Base-by-base conservation (phyloP, 2,888 invertebrate species). In the Melinopterus prodromus region DNA sequence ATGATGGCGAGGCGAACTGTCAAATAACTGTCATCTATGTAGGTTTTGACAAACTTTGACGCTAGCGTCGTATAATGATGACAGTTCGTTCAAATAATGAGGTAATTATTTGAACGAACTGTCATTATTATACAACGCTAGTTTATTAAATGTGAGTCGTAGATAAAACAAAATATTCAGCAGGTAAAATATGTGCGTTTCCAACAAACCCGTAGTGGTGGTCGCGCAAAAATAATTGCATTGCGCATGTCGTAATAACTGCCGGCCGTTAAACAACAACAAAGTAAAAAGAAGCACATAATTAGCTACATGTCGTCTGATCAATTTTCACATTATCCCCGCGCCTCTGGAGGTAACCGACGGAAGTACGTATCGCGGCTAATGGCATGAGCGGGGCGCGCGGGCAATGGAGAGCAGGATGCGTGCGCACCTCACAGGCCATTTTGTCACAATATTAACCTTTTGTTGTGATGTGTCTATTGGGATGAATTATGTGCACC, bases 381-480 rank as follows among this genome's bases (percentile, higher is more conserved):
- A 76, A 70, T 78, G 81, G 78, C 79, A 71, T 53, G 78, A 53
- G 80, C 72, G 79, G 74, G 81, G 78, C 53, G 53, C 12, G 53
- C 53, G 53, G 53, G 53, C 75, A 80, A 70, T 74, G 80, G 79
- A 70, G 82, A 74, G 80, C 77, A 77, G 78, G 84, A 83, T 84
- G 89, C 89, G 89, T 89, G 87, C 88, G 85, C 85, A 83, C 53
- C 82, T 81, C 82, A 83, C 84, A 87, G 86, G 89, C 89, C 89
- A 89, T 90, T 89, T 90, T 89, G 89, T 89, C 88, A 89, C 87
- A 89, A 88, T 87, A 88, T 88, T 89, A 89, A 89, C 88, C 89
- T 89, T 89, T 89, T 89, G 89, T 89, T 89, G 88, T 89, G 88
- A 88, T 89, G 87, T 88, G 88, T 88, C 86, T 87, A 87, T 85